Evolutionary conservation across 2,888 invertebrate genomes (phyloP).

Genomic region (Cinara cedri): DNA sequence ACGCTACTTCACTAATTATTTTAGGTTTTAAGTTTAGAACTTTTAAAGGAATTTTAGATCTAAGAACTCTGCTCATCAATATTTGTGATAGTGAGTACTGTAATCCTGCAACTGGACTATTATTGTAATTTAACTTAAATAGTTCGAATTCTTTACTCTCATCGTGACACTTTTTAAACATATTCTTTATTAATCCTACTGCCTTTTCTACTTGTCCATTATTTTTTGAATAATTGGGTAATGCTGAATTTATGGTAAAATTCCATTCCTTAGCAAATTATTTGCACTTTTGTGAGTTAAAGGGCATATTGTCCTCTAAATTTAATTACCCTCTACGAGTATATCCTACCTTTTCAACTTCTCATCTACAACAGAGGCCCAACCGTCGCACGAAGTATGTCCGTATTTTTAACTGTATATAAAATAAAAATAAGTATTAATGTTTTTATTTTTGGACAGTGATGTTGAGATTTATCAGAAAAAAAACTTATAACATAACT

Average conservation of each 20-base stretch:
- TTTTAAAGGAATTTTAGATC: not conserved
- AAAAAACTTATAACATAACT: no score
- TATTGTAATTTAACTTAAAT: constrained; percentile 18
- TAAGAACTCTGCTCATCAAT: not conserved
- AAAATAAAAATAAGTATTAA: no score
- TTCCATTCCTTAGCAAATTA: constrained; percentile 59
- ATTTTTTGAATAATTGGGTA: constrained; percentile 53
- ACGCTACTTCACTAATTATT: not conserved
- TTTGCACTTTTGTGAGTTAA: constrained; percentile 58
- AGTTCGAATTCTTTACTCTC: not conserved
- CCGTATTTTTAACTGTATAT: no score
- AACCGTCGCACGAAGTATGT: no score
- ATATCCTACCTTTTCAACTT: no score
- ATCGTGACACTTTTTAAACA: no score
- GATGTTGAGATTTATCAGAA: no score
- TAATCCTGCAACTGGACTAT: not conserved
- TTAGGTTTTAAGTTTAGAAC: not conserved
- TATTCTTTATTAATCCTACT: no score
- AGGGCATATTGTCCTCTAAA: constrained; percentile 60
- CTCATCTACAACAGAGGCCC: no score
- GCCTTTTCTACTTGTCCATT: not conserved
- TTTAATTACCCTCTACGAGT: no score
- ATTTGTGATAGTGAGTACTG: not conserved
- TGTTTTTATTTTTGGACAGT: no score
- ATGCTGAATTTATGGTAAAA: constrained; percentile 58